Evolutionary conservation across 1,140 invertebrate species (phyloP).

Genomic region (Andrena cerasifolii): DNA sequence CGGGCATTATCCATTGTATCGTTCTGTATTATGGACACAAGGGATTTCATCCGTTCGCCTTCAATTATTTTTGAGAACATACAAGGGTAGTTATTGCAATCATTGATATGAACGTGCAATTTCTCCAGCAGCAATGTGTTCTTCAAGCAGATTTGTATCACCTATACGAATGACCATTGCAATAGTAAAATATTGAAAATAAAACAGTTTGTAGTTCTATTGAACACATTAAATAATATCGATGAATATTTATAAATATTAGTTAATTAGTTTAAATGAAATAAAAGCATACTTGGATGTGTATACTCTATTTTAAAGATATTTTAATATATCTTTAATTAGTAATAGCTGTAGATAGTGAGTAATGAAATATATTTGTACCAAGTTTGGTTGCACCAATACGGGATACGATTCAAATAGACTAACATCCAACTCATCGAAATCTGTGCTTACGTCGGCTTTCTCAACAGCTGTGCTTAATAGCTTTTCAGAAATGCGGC

Average conservation of each 20-base stretch:
- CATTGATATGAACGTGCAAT: not conserved
- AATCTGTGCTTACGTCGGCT: not conserved
- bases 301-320: not conserved
- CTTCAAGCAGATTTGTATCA: conserved; percentile 40
- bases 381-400: conserved; percentile 13
- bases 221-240: too few relatives aligned
- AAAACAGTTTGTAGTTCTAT: too few relatives aligned
- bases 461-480: not conserved
- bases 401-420: conserved; percentile 22
- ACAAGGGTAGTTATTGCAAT: conserved; percentile 29
- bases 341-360: not conserved
- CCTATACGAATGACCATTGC: not conserved
- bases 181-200: not conserved
- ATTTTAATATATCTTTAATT: not conserved
- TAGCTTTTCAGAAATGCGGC: not conserved
- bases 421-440: conserved; percentile 2
- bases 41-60: conserved; percentile 28
- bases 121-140: conserved; percentile 27
- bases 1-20: conserved; percentile 16
- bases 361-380: conserved; percentile 2
- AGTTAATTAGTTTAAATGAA: not conserved
- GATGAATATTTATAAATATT: not conserved
- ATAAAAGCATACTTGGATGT: not conserved
- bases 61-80: conserved; percentile 43
- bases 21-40: conserved; percentile 18